Percentiles rank a stretch among this genome's conserved stretches.
Evolutionary conservation across 1,140 invertebrate genomes (phyloP).

Genomic region (Zaprionus ghesquierei): DNA sequence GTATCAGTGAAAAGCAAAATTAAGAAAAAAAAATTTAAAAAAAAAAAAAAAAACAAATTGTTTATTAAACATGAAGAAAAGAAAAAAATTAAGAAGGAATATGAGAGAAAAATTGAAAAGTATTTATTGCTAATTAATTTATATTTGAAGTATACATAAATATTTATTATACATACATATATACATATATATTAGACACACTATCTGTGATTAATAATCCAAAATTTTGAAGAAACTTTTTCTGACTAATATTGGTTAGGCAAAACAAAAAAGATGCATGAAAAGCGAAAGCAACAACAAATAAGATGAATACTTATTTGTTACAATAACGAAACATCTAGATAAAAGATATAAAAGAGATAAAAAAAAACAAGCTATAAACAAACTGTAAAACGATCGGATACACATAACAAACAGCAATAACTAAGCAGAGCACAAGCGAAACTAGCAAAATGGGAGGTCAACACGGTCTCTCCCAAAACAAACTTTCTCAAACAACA

Average conservation of each 20-base stretch:
- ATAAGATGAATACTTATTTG: slow-evolving; percentile 41
- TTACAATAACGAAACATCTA: slow-evolving; percentile 35
- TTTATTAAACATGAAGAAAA: slow-evolving; percentile 48
- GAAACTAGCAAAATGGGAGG: slow-evolving; percentile 18
- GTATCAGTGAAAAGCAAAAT: slow-evolving; percentile 26
- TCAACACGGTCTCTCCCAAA: background rate
- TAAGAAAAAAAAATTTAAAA: background rate
- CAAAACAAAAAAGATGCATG: slow-evolving; percentile 44
- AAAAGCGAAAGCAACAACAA: slow-evolving; percentile 33
- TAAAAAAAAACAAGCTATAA: slow-evolving; percentile 45
- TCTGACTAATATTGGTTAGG: slow-evolving; percentile 77
- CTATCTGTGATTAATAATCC: slow-evolving; percentile 83
- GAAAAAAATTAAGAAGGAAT: slow-evolving; percentile 20
- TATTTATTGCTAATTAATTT: slow-evolving; percentile 82
- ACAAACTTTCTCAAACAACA: slow-evolving; percentile 30
- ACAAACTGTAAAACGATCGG: slow-evolving; percentile 67
- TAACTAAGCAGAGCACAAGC: slow-evolving; percentile 57
- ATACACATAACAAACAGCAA: slow-evolving; percentile 58
- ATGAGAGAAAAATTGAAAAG: slow-evolving; percentile 46
- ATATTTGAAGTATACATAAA: slow-evolving; percentile 81
- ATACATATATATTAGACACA: slow-evolving; percentile 82
- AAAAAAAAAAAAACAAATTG: slow-evolving; percentile 42
- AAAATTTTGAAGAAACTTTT: slow-evolving; percentile 83
- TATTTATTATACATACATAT: slow-evolving; percentile 80
- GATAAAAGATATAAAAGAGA: slow-evolving; percentile 17